Base-by-base conservation (phyloP, 1,140 invertebrate genomes). In the Pissodes strobi region DNA sequence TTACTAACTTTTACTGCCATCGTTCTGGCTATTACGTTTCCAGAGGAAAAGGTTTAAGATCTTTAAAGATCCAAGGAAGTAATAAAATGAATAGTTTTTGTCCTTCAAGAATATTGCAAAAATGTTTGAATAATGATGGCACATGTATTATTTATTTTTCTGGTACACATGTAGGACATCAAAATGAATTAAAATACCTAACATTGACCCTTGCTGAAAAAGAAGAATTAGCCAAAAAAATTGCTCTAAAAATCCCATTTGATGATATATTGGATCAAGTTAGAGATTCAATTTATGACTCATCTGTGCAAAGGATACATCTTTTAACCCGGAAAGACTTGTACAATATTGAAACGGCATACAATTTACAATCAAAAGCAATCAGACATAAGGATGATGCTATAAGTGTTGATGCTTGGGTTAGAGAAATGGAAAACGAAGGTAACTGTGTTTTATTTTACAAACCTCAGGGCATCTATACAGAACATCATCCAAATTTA, bases 221-320 rank as follows among this genome's bases (percentile, higher is more conserved):
- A 19, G 9, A 69, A 48, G 38, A 30, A 10, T 5, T 69, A n/a
- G 68, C 68, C 9, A 56, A 13, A 13, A 69, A 69, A 52, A 51
- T 67, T 19, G 51, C 68, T 15, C 5, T 23, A 15, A 64, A 64
- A 63, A 58, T 69, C 10, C 64, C 67, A 2, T 68, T 68, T 56
- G 12, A 27, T 3, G 15, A 12, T 10, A 66, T 69, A 55, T 41
- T 69, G 15, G 64, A 69, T 38, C 19, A 69, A 23, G 30, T 66
- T 19, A 22, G 57, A 19, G 58, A 69, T 37, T 39, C 63, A 1
- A 18, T 49, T 2, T 15, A 12, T 15, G 23, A 23, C 23, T 8
- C 23, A n/a, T 17, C 12, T 23, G 15, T 60, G 13, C 12, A 64
- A 57, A 67, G 65, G 39, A 55, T 67, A 1, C 65, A 67, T 30